phyloP scores from a whole-genome alignment of 2,113 vertebrate species.

The Proterorhinus semilunaris region DNA sequence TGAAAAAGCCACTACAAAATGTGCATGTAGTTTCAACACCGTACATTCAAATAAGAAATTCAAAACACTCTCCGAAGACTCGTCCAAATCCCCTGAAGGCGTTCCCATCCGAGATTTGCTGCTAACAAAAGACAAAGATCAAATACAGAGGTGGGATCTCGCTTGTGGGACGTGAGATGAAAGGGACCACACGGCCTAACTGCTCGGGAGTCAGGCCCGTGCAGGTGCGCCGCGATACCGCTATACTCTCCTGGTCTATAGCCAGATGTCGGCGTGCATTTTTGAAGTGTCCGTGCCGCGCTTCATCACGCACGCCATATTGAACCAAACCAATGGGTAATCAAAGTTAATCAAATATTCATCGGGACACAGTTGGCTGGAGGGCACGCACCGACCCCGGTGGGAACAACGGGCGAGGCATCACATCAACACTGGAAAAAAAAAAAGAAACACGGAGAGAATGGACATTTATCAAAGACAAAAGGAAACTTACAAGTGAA shows the following conservation, averaged over 20 bases:
- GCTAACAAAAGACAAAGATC: conserved; percentile 32
- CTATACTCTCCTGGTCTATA: neutral
- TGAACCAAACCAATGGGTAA: conserved; percentile 64
- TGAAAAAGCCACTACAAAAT: neutral
- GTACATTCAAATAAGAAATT: neutral
- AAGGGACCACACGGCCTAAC: conserved; percentile 4
- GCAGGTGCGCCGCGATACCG: neutral
- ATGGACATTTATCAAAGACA: neutral
- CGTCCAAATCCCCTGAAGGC: conserved; percentile 28
- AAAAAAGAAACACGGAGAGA: neutral
- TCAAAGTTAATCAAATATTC: conserved; percentile 71
- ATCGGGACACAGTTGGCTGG: conserved; percentile 52
- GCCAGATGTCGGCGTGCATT: conserved; percentile 13
- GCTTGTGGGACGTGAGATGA: conserved; percentile 15
- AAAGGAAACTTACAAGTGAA: neutral
- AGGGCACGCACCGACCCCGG: conserved; percentile 27
- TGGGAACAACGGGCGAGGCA: conserved; percentile 22
- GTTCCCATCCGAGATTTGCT: conserved; percentile 28
- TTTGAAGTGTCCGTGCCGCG: conserved; percentile 20
- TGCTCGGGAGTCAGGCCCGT: conserved; percentile 3
- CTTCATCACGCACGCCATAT: conserved; percentile 66
- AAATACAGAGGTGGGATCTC: conserved; percentile 28
- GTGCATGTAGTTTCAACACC: neutral
- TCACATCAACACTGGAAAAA: conserved; percentile 9
- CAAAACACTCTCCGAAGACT: conserved; percentile 24